These are phyloP conservation scores for Druon quercuslanigerum DNA, from an alignment of 1,140 invertebrate species.

Conservation along the genomic window DNA sequence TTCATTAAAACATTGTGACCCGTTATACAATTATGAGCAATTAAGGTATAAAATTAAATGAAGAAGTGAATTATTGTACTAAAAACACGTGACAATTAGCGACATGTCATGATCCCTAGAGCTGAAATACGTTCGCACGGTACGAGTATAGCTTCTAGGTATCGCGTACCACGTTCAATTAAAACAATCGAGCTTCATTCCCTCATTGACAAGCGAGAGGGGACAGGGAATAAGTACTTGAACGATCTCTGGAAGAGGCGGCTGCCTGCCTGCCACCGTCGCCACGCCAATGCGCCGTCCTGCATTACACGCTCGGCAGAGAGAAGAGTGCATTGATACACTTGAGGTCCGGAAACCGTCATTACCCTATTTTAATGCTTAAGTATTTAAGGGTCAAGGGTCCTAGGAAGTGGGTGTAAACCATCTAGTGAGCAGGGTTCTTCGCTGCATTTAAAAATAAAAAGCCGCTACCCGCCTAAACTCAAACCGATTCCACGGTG, in stretches of 20 bases:
- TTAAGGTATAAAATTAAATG: neutral
- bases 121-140: conserved; percentile 49
- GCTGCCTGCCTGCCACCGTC: conserved; percentile 9
- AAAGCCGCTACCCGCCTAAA: conserved; percentile 33
- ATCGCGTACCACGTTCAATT: conserved; percentile 63
- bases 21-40: neutral
- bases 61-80: neutral
- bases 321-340: conserved; percentile 59
- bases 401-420: conserved; percentile 65
- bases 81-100: conserved; percentile 2
- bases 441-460: conserved; percentile 49
- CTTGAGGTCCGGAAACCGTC: conserved; percentile 66
- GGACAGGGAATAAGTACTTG: conserved; percentile 45
- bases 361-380: conserved; percentile 68
- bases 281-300: no score
- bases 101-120: neutral
- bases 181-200: conserved; percentile 66
- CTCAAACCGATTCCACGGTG: conserved; percentile 42
- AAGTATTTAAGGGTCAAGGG: conserved; percentile 66
- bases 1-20: no score
- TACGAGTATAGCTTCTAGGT: conserved; percentile 63
- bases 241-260: conserved; percentile 40
- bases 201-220: conserved; percentile 56
- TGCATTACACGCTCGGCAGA: conserved; percentile 39
- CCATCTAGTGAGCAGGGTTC: conserved; percentile 53